Percentiles rank a stretch among this genome's conserved stretches.
Conservation (phyloP, 2,797 vertebrate species). For the Malacoctenus gilli region DNA sequence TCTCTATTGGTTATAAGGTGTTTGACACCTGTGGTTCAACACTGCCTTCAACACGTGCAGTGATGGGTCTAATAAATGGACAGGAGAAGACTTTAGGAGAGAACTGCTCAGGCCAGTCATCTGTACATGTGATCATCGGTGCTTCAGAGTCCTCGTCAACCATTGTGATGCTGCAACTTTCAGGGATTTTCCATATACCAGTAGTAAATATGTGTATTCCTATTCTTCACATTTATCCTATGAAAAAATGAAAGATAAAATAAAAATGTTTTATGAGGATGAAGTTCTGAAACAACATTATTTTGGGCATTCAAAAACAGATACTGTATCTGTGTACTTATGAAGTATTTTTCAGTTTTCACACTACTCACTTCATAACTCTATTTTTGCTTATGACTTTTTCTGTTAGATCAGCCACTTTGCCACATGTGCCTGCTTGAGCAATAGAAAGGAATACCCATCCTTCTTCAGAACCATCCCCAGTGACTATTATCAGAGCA, state of each 20-base stretch:
- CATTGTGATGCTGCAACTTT: constrained; percentile 75
- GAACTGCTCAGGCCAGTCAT: constrained; percentile 67
- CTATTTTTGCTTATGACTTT: background rate
- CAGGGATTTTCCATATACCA: constrained; percentile 79
- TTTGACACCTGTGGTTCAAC: constrained; percentile 79
- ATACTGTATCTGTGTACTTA: too few species aligned
- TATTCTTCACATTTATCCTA: too few species aligned
- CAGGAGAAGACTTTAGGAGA: constrained; percentile 49
- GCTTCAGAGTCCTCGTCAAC: constrained; percentile 81
- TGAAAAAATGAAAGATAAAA: too few species aligned
- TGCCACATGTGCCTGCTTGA: constrained; percentile 82
- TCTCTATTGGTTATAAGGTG: constrained; percentile 78
- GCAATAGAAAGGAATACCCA: constrained; percentile 77
- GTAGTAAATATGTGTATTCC: constrained; percentile 80
- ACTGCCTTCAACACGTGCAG: constrained; percentile 67
- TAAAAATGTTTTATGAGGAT: too few species aligned
- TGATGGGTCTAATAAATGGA: constrained; percentile 77
- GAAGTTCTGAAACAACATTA: too few species aligned
- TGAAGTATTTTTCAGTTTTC: too few species aligned
- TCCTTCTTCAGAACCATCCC: constrained; percentile 83
- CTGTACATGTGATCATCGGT: constrained; percentile 78
- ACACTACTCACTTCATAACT: background rate
- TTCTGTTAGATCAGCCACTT: constrained; percentile 78
- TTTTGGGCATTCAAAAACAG: too few species aligned
- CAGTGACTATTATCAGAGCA: constrained; percentile 81